These are phyloP conservation scores for Zygaena filipendulae DNA, from an alignment of 2,888 invertebrate genomes.

Conservation along the genomic window DNA sequence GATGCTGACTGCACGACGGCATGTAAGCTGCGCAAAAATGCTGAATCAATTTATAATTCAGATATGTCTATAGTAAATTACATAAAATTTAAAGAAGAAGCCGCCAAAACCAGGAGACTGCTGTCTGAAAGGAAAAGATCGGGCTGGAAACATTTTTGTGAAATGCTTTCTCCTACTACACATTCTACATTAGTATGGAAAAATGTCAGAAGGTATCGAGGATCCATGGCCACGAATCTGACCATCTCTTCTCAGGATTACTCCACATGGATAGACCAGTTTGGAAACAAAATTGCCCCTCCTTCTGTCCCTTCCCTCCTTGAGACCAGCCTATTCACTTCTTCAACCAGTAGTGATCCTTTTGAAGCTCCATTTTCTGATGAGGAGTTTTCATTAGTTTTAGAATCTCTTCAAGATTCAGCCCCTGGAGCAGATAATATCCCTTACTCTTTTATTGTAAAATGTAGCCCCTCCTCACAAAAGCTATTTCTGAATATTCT, in stretches of 20 bases:
- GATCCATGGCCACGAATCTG: too few relatives aligned
- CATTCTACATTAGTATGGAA: conserved; percentile 8
- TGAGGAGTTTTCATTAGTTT: conserved; percentile 5
- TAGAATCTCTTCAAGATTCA: conserved; percentile 8
- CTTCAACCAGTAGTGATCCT: too few relatives aligned
- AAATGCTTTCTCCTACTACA: conserved; percentile 8
- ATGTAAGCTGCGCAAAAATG: conserved; percentile 1
- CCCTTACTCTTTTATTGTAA: conserved; percentile 11
- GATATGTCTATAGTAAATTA: conserved; percentile 7
- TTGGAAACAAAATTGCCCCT: too few relatives aligned
- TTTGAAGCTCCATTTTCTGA: conserved; percentile 13
- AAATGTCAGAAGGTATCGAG: conserved; percentile 5
- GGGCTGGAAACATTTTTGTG: conserved; percentile 10
- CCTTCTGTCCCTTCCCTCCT: too few relatives aligned
- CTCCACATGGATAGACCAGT: too few relatives aligned
- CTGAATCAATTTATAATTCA: conserved; percentile 2
- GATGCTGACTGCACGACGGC: conserved; percentile 9
- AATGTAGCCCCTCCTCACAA: background rate
- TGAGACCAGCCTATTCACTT: too few relatives aligned
- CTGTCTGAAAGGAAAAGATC: conserved; percentile 7
- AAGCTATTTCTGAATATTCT: conserved; percentile 4
- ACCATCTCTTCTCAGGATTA: too few relatives aligned
- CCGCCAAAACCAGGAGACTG: conserved; percentile 6
- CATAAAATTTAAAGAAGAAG: conserved; percentile 1
- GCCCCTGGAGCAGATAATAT: conserved; percentile 14